Evolutionary conservation across 2,113 vertebrate genomes (phyloP).

Genomic region (Microtus oregoni): DNA sequence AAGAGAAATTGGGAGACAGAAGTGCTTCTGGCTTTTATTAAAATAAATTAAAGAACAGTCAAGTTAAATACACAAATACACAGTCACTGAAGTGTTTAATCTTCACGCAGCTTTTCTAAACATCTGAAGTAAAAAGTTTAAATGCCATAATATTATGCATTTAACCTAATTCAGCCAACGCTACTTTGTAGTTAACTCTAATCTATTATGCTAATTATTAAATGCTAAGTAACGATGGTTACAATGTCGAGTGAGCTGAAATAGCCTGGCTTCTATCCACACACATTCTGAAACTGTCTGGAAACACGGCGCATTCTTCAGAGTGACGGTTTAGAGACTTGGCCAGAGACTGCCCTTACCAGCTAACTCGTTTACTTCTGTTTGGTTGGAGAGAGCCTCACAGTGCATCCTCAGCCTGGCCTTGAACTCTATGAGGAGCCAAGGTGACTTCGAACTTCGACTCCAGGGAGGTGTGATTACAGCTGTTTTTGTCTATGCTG

Average conservation of each 20-base stretch:
- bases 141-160: neutral
- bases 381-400: neutral
- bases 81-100: constrained; percentile 21
- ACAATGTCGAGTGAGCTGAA: constrained; percentile 37
- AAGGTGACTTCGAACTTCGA: neutral
- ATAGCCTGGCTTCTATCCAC: neutral
- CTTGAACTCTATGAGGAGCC: too few species aligned
- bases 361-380: neutral
- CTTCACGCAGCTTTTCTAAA: constrained; percentile 14
- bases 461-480: neutral
- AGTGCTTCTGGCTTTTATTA: constrained; percentile 75
- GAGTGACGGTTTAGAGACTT: neutral
- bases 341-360: neutral
- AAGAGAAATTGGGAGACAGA: constrained; percentile 63
- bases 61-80: constrained; percentile 41
- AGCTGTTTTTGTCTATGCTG: neutral
- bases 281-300: constrained; percentile 8
- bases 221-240: neutral
- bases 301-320: constrained; percentile 2
- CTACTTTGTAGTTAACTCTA: constrained; percentile 26
- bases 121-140: constrained; percentile 28
- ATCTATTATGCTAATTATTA: neutral
- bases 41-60: constrained; percentile 54
- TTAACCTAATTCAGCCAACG: constrained; percentile 54
- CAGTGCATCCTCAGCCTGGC: neutral